Evolutionary conservation across 2,888 invertebrate genomes (phyloP), one percentile per base, ranked within the genome.

Genomic region (Meghimatium bilineatum): DNA sequence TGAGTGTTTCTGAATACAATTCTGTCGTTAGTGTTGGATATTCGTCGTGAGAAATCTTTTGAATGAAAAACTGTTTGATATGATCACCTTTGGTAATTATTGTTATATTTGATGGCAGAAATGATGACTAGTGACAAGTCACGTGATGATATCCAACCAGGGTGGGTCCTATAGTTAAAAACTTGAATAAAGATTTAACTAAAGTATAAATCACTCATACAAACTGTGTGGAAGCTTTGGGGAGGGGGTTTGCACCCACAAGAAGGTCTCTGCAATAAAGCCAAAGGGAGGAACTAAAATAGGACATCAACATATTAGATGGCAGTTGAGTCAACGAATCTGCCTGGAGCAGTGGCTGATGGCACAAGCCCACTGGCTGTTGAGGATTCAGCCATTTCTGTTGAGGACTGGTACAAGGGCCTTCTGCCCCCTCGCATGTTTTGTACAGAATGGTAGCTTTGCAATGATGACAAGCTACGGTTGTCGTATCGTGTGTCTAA

Each of bases 401-500:
- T 80, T 32, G 84, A 80, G 52, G 84, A 80, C 84, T 84, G 84
- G 78, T 78, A 72, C 66, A 67, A 74, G 72, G 80, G 84, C 32
- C 80, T 72, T 67, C 71, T 84, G 67, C 56, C 83, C 66, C 60
- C 91, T 90, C 92, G 92, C 85, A 89, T 86, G 88, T 90, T 90
- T 89, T 92, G 91, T 82, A 92, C 89, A 77, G 93, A 93, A 87
- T 92, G 93, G 89, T 89, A 90, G 89, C 92, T 92, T 89, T 92
- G 92, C 82, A 92, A 88, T 60, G 93, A 93, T 83, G 93, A 90
- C 87, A 93, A 87, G 89, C 93, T 93, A 90, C 90, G 91, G 95
- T 90, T 92, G 95, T 97, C 97, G 94, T 96, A 96, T 94, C 97
- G 97, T 94, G 97, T 96, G 95, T 98, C 98, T 95, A 99, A 96